Conservation (phyloP, 2,113 vertebrate species). For the Hippoglossus stenolepis region DNA sequence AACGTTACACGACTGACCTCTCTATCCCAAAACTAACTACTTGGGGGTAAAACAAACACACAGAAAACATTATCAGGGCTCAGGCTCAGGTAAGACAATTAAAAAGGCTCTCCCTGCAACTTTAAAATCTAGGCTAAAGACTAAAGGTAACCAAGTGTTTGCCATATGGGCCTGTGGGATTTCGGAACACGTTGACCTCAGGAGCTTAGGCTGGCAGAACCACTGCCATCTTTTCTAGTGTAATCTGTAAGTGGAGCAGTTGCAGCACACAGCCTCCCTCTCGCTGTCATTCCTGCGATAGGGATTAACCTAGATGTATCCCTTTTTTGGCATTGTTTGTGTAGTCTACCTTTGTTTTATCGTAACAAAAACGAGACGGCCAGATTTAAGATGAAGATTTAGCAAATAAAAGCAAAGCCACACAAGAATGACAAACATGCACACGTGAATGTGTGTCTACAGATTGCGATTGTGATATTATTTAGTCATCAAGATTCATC, state of each 20-base stretch:
- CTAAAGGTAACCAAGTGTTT: slow-evolving; percentile 33
- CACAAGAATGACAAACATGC: background rate
- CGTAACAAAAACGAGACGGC: background rate
- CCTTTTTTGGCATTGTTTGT: too few species aligned
- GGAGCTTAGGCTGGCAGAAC: slow-evolving; percentile 64
- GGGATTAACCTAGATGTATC: background rate
- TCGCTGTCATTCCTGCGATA: background rate
- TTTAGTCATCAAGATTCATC: background rate
- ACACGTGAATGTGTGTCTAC: background rate
- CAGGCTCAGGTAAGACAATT: slow-evolving; percentile 15
- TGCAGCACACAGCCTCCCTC: background rate
- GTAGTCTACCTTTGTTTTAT: background rate
- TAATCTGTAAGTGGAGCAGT: slow-evolving; percentile 50
- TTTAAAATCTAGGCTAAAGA: slow-evolving; percentile 36
- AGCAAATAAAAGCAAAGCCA: too few species aligned
- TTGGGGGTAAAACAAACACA: background rate
- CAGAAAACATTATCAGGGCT: background rate
- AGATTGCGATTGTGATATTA: background rate
- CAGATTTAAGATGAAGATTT: too few species aligned
- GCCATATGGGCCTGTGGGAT: slow-evolving; percentile 65
- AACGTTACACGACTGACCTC: background rate
- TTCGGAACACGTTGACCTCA: slow-evolving; percentile 54
- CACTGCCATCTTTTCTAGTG: slow-evolving; percentile 29
- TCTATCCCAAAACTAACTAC: background rate
- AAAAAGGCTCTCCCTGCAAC: background rate